Percentiles rank a stretch among this genome's conserved stretches.
Conservation (phyloP, 2,888 invertebrate species). For the Thecocarcelia acutangulata region DNA sequence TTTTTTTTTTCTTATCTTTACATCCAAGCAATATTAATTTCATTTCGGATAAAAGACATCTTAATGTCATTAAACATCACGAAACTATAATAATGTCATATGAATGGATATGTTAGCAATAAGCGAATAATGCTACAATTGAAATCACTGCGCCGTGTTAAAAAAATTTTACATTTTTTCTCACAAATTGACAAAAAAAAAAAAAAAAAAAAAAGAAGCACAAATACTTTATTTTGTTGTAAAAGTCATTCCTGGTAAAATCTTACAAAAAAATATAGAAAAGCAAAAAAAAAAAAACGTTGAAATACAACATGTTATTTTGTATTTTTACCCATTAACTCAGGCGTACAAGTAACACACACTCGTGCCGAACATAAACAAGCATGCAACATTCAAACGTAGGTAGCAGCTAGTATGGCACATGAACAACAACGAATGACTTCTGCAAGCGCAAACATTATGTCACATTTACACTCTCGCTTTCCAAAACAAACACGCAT, state of each 20-base stretch:
- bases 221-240: neutral
- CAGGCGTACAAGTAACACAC: conserved; percentile 36
- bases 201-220: neutral
- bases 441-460: conserved; percentile 30
- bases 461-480: conserved; percentile 33
- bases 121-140: conserved; percentile 3
- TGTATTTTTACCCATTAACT: conserved; percentile 45
- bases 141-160: conserved; percentile 6
- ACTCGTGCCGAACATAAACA: conserved; percentile 38
- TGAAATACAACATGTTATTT: conserved; percentile 42
- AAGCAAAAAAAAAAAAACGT: conserved; percentile 19
- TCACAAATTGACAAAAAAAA: conserved; percentile 34
- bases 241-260: conserved; percentile 15
- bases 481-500: conserved; percentile 42
- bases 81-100: conserved; percentile 8
- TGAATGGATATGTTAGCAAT: neutral
- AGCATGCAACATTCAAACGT: neutral
- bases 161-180: conserved; percentile 28
- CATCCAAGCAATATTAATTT: conserved; percentile 10
- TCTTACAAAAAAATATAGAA: neutral
- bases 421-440: conserved; percentile 9
- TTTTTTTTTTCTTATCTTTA: neutral
- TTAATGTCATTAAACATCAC: conserved; percentile 40
- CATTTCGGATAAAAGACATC: neutral
- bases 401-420: neutral